Evolutionary conservation across 2,113 vertebrate species (phyloP), one percentile per base, ranked within the genome.

Genomic region (Aegotheles bennettii): DNA sequence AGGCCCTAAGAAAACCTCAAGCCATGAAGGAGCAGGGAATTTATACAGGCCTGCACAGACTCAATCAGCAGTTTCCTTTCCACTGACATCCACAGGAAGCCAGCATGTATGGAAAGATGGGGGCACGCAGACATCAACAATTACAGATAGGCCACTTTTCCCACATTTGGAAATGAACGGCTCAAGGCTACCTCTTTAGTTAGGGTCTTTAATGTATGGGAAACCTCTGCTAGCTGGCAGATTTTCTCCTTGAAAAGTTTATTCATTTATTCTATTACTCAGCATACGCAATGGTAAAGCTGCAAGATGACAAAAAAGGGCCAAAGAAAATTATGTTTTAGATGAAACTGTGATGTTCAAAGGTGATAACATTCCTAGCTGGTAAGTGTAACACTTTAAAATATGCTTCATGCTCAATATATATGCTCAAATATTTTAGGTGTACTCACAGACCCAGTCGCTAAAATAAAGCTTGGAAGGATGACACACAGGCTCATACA

Each of bases 1-100:
- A 92, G 77, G 87, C 87, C 53, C 64, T 63, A 91, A 93, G 89
- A 70, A 94, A 96, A 97, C 94, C 87, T 96, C 95, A 95, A 54
- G 93, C 83, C 90, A 92, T 97, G 95, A 92, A 95, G 78, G 64
- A 92, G 86, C 56, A 87, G 87, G 53, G 84, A 94, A 95, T 97
- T 96, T 93, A 94, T 73, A 95, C n/a, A 94, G 93, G 94, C 87
- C 94, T 95, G 93, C 88, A 96, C 75, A 93, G 92, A 93, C 93
- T 96, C 95, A 96, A 92, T 97, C 94, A 96, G 90, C 95, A 96
- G 94, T 91, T 96, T 97, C 95, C 91, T 91, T 89, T 95, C 88
- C 83, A 94, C 83, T 96, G 92, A 96, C 94, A 94, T 89, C 42
- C 83, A 96, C 87, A 96, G 93, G 92, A 97, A 96, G 94, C 89